Conservation (phyloP, 2,888 invertebrate genomes). For the Tenthredo distinguenda region DNA sequence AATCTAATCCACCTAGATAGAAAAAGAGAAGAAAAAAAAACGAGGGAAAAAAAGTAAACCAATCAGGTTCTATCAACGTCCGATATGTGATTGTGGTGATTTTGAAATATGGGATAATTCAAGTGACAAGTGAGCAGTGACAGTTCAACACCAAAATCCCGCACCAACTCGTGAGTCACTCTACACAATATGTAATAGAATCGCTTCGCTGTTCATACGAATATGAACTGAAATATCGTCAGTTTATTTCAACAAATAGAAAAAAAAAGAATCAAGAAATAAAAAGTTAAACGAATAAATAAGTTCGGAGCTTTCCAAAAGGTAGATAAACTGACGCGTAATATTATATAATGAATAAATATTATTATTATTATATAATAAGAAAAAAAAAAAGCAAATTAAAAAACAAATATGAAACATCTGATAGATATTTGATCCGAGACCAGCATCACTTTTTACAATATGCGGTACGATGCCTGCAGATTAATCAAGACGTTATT, state of each 20-base stretch:
- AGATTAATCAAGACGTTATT: neutral
- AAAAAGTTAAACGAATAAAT: too few species aligned
- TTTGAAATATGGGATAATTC: conserved; percentile 28
- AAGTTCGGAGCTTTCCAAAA: too few species aligned
- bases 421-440: neutral
- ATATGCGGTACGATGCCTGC: neutral
- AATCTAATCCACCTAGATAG: neutral
- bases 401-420: neutral
- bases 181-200: neutral
- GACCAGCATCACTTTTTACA: neutral
- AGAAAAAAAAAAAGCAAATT: too few species aligned
- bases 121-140: conserved; percentile 1
- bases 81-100: conserved; percentile 16
- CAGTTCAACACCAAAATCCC: neutral
- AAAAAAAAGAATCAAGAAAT: neutral
- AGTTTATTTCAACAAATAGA: neutral
- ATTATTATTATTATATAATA: too few species aligned
- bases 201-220: neutral
- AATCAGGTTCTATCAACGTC: neutral
- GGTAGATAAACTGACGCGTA: too few species aligned
- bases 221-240: neutral
- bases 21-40: neutral
- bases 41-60: neutral
- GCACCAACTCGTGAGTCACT: neutral
- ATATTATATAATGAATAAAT: too few species aligned